Conservation (phyloP, 2,113 vertebrate species). For the Leucopsar rothschildi region DNA sequence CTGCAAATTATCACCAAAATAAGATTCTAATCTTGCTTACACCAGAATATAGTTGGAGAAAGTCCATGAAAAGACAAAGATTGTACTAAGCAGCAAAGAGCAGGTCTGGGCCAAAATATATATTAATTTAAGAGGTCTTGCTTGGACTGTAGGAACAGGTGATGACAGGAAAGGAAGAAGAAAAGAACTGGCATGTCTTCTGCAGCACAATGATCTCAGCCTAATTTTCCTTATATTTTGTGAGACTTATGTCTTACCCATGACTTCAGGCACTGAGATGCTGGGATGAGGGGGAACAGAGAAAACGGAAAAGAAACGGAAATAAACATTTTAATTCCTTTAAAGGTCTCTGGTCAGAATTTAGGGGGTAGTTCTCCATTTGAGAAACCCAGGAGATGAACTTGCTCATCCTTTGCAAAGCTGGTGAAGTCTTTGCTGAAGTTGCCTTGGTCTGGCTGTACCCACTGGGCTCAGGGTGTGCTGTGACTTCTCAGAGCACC, state of each 20-base stretch:
- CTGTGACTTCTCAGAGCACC: neutral
- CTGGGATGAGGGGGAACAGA: neutral
- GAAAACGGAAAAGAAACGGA: neutral
- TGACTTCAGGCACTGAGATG: neutral
- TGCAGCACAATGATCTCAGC: neutral
- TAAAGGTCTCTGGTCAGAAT: neutral
- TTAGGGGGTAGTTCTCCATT: neutral
- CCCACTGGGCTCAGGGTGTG: accelerated
- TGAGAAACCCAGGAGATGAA: neutral
- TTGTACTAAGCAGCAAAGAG: neutral
- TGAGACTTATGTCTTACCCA: neutral
- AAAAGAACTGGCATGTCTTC: neutral
- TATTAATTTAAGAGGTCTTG: neutral
- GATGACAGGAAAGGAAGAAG: neutral
- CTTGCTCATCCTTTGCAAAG: neutral
- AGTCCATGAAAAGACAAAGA: neutral
- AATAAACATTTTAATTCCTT: neutral
- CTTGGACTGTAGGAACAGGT: neutral
- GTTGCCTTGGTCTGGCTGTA: neutral
- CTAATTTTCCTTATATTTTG: neutral
- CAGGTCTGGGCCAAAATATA: neutral
- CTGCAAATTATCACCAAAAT: neutral
- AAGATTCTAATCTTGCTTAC: neutral
- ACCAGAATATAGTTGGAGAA: neutral
- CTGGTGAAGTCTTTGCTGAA: neutral